These are phyloP conservation scores for Malthinus seriepunctatus DNA, from an alignment of 2,888 invertebrate genomes.

Conservation along the genomic window DNA sequence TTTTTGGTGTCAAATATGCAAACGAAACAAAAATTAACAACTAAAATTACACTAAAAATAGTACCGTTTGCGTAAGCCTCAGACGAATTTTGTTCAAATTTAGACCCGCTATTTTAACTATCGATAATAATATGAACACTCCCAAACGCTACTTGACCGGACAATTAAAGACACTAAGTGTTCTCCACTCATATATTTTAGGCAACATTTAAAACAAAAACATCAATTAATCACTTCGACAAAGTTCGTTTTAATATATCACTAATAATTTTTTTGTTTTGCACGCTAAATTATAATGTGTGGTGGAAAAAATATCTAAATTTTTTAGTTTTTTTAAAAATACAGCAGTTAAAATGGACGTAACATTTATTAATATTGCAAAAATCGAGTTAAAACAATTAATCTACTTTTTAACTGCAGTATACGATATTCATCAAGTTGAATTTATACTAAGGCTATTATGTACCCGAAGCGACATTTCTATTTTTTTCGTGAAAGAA, in stretches of 20 bases:
- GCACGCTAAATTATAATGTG: slow-evolving; percentile 28
- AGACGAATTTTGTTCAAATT: slow-evolving; percentile 22
- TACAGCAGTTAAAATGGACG: slow-evolving; percentile 20
- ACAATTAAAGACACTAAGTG: slow-evolving; percentile 30
- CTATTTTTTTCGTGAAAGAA: neutral
- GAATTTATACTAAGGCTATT: slow-evolving; percentile 4
- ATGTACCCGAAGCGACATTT: slow-evolving; percentile 3
- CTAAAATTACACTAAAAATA: slow-evolving; percentile 26
- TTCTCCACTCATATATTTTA: slow-evolving; percentile 38
- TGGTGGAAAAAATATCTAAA: slow-evolving; percentile 17
- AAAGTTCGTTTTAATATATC: slow-evolving; percentile 27
- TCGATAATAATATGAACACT: slow-evolving; percentile 36
- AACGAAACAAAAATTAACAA: slow-evolving; percentile 19
- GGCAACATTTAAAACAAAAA: slow-evolving; percentile 42
- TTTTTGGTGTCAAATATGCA: slow-evolving; percentile 21
- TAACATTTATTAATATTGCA: slow-evolving; percentile 9
- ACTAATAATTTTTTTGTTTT: slow-evolving; percentile 20
- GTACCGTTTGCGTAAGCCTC: slow-evolving; percentile 26
- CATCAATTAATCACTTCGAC: slow-evolving; percentile 31
- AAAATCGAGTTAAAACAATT: slow-evolving; percentile 6
- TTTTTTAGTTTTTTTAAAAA: slow-evolving; percentile 4
- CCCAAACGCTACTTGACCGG: slow-evolving; percentile 35
- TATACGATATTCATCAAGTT: slow-evolving; percentile 7
- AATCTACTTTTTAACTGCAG: slow-evolving; percentile 15
- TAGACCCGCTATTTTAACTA: slow-evolving; percentile 30